Evolutionary conservation across 2,797 vertebrate genomes (phyloP), one percentile per base, ranked within the genome.

Genomic region (Calcarius lapponicus): DNA sequence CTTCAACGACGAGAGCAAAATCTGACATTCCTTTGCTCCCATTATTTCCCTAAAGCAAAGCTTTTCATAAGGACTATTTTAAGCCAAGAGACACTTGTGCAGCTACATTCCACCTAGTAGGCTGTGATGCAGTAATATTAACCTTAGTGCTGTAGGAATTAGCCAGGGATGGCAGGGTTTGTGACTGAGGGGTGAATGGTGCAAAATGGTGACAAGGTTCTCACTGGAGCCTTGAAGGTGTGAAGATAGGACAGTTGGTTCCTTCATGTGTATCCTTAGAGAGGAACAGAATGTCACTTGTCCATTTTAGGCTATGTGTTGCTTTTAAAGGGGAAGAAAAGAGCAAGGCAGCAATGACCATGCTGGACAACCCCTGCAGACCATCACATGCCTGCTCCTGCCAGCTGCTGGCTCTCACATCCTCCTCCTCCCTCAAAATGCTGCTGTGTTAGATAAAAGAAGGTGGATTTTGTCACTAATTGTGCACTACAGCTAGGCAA

Each of bases 1-100:
- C 45, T 51, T 96, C 84, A 88, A 26, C 1, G 9, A 45, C 0
- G 5, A 79, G 76, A 90, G 89, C 92, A 97, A 94, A 95, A 80
- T 78, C 82, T 97, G 96, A 93, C 86, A 82, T 96, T 95, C 90
- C 82, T 93, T 95, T 88, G 73, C 88, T 93, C 56, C 54, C 32
- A 6, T 72, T 96, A 85, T 80, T 95, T 95, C 89, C 40, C 71
- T 47, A 60, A 94, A 95, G 93, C 58, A 75, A 18, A 92, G 48
- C 45, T 50, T 38, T 97, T 96, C 86, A 83, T 92, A 74, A 96
- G 95, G 91, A 75, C 92, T 93, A 67, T 95, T 97, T 95, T 85
- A 94, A 94, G 85, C 70, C 22, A 29, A 78, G 70, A 87, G 62
- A 61, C 32, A 28, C 25, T 69, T 1, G 2, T 0, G 11, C 25